phyloP scores from a whole-genome alignment of 2,113 vertebrate species.

The mouse (Mus musculus) region DNA sequence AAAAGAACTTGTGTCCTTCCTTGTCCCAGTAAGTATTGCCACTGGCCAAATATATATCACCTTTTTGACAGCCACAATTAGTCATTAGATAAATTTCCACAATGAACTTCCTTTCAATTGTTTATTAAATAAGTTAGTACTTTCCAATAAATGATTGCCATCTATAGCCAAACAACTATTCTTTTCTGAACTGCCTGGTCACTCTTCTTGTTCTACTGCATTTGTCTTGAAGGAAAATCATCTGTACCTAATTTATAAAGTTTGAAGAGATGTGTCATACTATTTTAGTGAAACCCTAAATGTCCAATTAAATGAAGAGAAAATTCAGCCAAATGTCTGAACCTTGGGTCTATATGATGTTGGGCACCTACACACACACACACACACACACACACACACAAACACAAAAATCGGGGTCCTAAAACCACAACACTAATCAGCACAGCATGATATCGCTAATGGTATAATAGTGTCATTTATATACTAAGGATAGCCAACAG shows the following conservation, averaged over 20 bases:
- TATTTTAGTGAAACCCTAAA: slow-evolving; percentile 2
- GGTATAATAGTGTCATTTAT: not conserved
- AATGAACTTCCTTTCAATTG: not conserved
- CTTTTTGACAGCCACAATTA: not conserved
- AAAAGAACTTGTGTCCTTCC: not conserved
- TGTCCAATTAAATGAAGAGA: not conserved
- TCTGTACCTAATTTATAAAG: not conserved
- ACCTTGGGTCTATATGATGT: not conserved
- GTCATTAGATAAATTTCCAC: not conserved
- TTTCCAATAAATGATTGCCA: slow-evolving; percentile 14
- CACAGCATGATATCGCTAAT: not conserved
- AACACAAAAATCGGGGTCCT: not conserved
- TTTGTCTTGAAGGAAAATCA: slow-evolving; percentile 11
- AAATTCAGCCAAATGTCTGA: not conserved
- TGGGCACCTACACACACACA: not conserved
- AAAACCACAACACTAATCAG: not conserved
- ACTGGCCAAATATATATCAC: not conserved
- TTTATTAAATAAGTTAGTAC: slow-evolving; percentile 19
- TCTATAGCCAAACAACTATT: slow-evolving; percentile 1
- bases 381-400: no score
- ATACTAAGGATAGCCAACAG: not conserved
- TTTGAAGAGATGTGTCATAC: slow-evolving; percentile 10
- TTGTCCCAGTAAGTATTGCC: not conserved
- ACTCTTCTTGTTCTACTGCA: not conserved
- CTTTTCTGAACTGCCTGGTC: not conserved